These are phyloP conservation scores for Allolobophora icterica DNA, from an alignment of 2,888 invertebrate species.

Conservation along the genomic window DNA sequence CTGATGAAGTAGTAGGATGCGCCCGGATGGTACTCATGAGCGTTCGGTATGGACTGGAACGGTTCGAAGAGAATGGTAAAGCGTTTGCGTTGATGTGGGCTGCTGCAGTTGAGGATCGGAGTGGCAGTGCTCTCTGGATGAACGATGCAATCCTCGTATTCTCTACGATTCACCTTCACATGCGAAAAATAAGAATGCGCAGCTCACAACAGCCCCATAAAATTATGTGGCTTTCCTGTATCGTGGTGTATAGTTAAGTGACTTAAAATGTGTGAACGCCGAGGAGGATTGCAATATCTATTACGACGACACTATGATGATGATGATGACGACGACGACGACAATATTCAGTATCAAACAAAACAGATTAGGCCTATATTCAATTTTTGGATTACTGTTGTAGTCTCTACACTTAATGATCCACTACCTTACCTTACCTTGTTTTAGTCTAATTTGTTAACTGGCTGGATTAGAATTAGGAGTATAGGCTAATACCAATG, in stretches of 20 bases:
- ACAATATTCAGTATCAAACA: no score
- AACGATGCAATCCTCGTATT: conserved; percentile 40
- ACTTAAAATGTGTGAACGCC: background rate
- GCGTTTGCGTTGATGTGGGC: conserved; percentile 38
- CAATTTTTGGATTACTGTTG: no score
- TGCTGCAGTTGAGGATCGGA: conserved; percentile 46
- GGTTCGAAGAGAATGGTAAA: conserved; percentile 47
- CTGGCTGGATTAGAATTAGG: no score
- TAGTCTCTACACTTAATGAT: background rate
- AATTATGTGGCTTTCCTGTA: no score
- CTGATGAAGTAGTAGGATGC: conserved; percentile 47
- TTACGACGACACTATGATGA: background rate
- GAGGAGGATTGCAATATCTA: background rate
- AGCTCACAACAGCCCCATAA: background rate
- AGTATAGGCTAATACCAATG: no score
- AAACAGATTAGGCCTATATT: no score
- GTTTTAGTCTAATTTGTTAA: background rate
- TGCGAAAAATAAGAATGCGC: background rate
- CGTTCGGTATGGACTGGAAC: conserved; percentile 45
- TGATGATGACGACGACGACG: no score
- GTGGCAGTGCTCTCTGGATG: conserved; percentile 20
- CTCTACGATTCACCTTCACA: conserved; percentile 30
- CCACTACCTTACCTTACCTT: background rate
- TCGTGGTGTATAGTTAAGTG: background rate
- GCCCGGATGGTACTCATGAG: conserved; percentile 44